These are phyloP conservation scores for Mohoua ochrocephala DNA, from an alignment of 2,113 vertebrate genomes.

Conservation along the genomic window DNA sequence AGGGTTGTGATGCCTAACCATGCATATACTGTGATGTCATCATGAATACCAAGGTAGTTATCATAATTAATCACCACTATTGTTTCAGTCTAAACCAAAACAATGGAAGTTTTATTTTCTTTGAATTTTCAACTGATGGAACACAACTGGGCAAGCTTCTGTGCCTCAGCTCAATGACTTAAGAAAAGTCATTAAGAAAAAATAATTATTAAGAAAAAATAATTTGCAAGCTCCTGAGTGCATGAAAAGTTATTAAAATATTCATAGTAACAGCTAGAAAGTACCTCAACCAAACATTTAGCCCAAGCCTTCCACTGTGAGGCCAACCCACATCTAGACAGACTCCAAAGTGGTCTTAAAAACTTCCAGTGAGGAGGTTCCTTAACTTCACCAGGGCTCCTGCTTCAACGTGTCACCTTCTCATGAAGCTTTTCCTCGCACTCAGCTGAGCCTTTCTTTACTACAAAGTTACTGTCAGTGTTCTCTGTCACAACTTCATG, in stretches of 20 bases:
- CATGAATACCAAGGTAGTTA: not conserved
- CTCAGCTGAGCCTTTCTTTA: not conserved
- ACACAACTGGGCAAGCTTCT: not conserved
- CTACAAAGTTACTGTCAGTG: not conserved
- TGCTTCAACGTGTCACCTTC: rapidly evolving
- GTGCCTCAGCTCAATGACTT: not conserved
- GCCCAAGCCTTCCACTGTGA: not conserved
- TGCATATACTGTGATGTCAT: not conserved
- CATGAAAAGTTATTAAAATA: not conserved
- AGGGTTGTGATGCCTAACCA: not conserved
- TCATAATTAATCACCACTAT: not conserved
- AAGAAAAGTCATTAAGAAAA: no score
- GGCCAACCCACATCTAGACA: not conserved
- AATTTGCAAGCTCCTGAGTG: not conserved
- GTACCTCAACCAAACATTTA: not conserved
- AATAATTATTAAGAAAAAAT: not conserved
- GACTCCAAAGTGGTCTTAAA: not conserved
- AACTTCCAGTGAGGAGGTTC: not conserved
- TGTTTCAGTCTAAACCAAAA: not conserved
- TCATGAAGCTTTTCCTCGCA: not conserved
- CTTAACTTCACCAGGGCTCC: not conserved
- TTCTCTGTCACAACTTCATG: not conserved
- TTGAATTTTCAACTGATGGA: not conserved
- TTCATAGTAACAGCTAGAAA: not conserved
- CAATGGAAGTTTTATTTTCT: not conserved